These are phyloP conservation scores for Scomberomorus guttatus DNA, from an alignment of 2,797 vertebrate genomes.

Conservation along the genomic window DNA sequence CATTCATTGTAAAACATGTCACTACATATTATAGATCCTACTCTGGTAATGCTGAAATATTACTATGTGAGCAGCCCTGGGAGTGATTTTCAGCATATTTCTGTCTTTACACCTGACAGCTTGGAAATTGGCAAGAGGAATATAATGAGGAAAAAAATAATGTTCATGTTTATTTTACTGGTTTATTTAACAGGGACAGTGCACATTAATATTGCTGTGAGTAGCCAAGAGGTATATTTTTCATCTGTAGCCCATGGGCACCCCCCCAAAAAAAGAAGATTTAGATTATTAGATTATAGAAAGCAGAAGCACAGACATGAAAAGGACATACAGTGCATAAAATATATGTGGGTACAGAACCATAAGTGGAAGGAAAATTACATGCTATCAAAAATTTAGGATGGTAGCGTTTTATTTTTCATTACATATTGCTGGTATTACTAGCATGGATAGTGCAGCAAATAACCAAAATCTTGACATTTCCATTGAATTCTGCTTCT, in stretches of 20 bases:
- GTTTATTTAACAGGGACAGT: background rate
- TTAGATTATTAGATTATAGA: too few relatives aligned
- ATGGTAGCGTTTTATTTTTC: background rate
- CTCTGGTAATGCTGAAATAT: slow-evolving; percentile 28
- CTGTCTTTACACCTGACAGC: background rate
- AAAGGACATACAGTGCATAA: too few relatives aligned
- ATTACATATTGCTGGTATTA: background rate
- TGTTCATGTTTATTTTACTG: background rate
- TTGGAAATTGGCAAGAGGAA: slow-evolving; percentile 9
- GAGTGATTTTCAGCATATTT: slow-evolving; percentile 9
- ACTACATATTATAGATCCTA: slow-evolving; percentile 24
- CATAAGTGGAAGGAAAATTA: background rate
- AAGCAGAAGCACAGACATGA: too few relatives aligned
- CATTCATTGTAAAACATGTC: slow-evolving; percentile 27
- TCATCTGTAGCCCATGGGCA: too few relatives aligned
- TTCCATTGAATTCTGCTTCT: background rate
- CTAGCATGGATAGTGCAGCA: background rate
- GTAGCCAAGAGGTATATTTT: too few relatives aligned
- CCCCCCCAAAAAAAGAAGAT: too few relatives aligned
- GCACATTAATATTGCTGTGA: too few relatives aligned
- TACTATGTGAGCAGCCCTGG: background rate
- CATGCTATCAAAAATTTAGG: background rate
- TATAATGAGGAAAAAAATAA: background rate
- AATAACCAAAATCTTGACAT: background rate
- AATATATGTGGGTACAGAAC: background rate